phyloP scores from a whole-genome alignment of 2,113 vertebrate species.

The Alligator mississippiensis region DNA sequence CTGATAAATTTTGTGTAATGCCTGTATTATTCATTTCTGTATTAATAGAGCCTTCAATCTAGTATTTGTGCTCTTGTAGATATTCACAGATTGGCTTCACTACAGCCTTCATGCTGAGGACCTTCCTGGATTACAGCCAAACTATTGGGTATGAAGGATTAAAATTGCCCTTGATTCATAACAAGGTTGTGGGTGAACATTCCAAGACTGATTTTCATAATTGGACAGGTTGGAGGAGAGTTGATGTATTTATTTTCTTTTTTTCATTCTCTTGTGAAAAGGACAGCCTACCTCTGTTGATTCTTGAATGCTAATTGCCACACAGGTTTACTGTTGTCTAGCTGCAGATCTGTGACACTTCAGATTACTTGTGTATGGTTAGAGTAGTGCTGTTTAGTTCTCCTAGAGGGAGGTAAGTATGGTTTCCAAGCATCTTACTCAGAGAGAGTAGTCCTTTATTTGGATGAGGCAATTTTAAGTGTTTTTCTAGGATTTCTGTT shows the following conservation, averaged over 20 bases:
- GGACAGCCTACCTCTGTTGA: conserved; percentile 36
- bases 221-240: conserved; percentile 56
- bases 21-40: conserved; percentile 15
- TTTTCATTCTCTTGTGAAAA: conserved; percentile 25
- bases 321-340: conserved; percentile 28
- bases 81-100: conserved; percentile 42
- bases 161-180: conserved; percentile 64
- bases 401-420: not conserved
- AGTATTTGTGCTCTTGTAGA: conserved; percentile 51
- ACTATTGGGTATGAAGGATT: conserved; percentile 58
- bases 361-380: not conserved
- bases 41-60: conserved; percentile 44
- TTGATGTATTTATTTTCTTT: conserved; percentile 66
- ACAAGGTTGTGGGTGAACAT: conserved; percentile 57
- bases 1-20: conserved; percentile 19
- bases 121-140: conserved; percentile 67
- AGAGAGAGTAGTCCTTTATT: not conserved
- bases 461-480: conserved; percentile 1
- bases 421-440: not conserved
- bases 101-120: conserved; percentile 56
- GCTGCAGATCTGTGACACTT: conserved; percentile 35
- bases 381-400: not conserved
- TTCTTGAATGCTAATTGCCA: conserved; percentile 17
- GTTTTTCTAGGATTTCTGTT: not conserved
- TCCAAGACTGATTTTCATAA: conserved; percentile 71